Percentiles rank a stretch among this genome's conserved stretches.
Evolutionary conservation across 2,797 vertebrate genomes (phyloP).

Genomic region (Poeciliopsis paucimaculata): DNA sequence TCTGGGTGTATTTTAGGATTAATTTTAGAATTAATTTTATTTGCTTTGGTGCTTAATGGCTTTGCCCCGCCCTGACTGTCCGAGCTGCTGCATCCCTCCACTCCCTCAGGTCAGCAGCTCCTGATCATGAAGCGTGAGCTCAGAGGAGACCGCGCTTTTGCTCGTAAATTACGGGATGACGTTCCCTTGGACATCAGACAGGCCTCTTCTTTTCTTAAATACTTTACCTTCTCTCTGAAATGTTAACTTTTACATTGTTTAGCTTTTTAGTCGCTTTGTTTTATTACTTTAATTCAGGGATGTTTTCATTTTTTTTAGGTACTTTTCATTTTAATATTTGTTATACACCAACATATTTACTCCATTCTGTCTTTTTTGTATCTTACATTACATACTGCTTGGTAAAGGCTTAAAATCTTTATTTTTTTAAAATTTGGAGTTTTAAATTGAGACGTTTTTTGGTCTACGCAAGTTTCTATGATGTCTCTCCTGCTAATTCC

Average conservation of each 20-base stretch:
- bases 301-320: not conserved
- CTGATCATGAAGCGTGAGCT: not conserved
- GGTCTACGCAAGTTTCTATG: not conserved
- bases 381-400: not conserved
- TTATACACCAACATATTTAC: not conserved
- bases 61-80: not conserved
- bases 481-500: not conserved
- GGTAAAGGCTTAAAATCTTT: not conserved
- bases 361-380: not conserved
- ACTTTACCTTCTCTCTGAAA: not conserved
- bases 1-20: not conserved
- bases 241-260: too few relatives aligned
- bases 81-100: not conserved
- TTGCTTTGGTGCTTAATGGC: not conserved
- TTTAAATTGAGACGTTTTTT: too few relatives aligned
- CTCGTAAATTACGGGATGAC: not conserved
- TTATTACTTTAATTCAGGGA: not conserved
- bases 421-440: too few relatives aligned
- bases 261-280: not conserved
- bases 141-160: not conserved
- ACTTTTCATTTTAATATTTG: not conserved
- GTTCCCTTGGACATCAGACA: not conserved
- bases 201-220: not conserved
- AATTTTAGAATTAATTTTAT: not conserved
- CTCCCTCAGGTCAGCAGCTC: not conserved